Evolutionary conservation across 2,888 invertebrate species (phyloP), one percentile per base, ranked within the genome.

Genomic region (Pyralis farinalis): DNA sequence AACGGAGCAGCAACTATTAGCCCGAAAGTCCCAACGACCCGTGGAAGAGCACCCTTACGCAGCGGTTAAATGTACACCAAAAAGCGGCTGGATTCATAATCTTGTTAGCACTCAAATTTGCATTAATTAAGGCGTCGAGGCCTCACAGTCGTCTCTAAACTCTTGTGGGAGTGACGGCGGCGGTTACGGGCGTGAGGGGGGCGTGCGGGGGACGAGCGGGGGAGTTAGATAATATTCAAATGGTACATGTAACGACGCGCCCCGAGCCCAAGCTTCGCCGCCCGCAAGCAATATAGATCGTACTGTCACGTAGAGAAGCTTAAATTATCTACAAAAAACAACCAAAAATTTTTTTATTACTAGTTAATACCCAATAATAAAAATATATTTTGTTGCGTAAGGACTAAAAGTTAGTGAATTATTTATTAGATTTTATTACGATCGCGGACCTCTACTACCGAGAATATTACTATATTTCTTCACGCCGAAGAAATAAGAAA

Each of bases 71-170:
- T 70, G 70, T 71, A 57, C 65, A 63, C 66, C 82, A 86, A 86
- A 87, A 86, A 82, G 82, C 78, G 71, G 70, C 65, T 61, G 71
- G 78, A 77, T 83, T 85, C 87, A 88, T 88, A 88, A 88, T 88
- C 88, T 88, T 87, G 87, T 88, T 88, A 88, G 87, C 87, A 77
- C 88, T 82, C 81, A 87, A 88, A 88, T 88, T 88, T 88, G 87
- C 87, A 88, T 88, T 88, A 87, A 88, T 88, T 88, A 88, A 86
- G 81, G 78, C 75, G 65, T 54, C 67, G 76, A 80, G 81, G 78
- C 79, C 70, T 77, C 71, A 58, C 69, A 67, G 71, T 73, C 70
- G 74, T 71, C 71, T 80, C 82, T 85, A 82, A 84, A 81, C 81
- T 82, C 67, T 55, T 47, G 55, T 47, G 59, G 49, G 53, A 44